Evolutionary conservation across 2,113 vertebrate species (phyloP), one percentile per base, ranked within the genome.

Genomic region (Rhinichthys klamathensis): DNA sequence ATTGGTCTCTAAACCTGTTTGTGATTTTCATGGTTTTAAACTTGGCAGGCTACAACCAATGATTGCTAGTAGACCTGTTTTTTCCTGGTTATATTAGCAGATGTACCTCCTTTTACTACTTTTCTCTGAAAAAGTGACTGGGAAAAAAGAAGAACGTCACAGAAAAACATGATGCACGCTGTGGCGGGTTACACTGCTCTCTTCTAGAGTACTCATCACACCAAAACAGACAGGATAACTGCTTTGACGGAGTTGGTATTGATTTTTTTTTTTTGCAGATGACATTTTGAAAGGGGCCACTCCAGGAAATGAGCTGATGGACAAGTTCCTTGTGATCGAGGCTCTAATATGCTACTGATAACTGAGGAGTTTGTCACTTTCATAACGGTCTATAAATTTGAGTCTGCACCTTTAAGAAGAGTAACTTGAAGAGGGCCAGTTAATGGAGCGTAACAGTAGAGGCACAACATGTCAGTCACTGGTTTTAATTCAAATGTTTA

Each of bases 141-240:
- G 18, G 25, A 67, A 65, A 80, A 18, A 23, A 60, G 12, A 63
- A 61, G 13, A 67, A 81, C 15, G 0, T 80, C 41, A 27, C 8
- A 12, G 15, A 46, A 5, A 27, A 67, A 65, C n/a, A 81, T 49
- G 41, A 80, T 61, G 32, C 35, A 61, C 32, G 13, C 79, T 11
- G 69, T 67, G n/a, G 44, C 10, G 23, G 70, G 79, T 86, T 82
- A 82, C 44, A 35, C 44, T 82, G 85, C 79, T 67, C 85, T 86
- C 60, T 74, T 30, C 72, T 49, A 3, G 58, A 51, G 25, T 8
- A 84, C 27, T 65, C 32, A 8, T 63, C 41, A 38, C 49, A 44
- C 18, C 63, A 27, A 30, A 41, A n/a, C 27, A 46, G 80, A 87
- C 81, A 72, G 51, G 16, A 69, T 78, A 83, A 83, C 85, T 78